phyloP scores from a whole-genome alignment of 2,797 vertebrate species.

The Gymnodraco acuticeps region DNA sequence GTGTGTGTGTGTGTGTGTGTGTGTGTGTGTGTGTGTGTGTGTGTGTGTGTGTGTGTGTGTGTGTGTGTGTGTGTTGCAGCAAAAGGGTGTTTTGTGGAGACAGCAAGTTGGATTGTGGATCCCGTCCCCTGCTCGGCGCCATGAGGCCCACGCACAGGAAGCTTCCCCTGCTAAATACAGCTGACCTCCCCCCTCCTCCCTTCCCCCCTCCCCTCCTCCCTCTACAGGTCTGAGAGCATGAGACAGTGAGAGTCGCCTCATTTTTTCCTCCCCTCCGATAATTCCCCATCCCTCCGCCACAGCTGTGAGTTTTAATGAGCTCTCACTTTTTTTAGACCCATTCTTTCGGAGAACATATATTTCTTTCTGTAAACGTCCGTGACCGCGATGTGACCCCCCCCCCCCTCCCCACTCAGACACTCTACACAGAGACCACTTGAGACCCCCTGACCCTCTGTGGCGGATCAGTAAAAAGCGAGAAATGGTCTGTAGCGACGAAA shows the following conservation, averaged over 20 bases:
- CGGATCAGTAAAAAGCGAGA: conserved; percentile 62
- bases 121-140: conserved; percentile 77
- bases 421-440: conserved; percentile 37
- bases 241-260: conserved; percentile 64
- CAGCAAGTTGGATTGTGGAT: conserved; percentile 81
- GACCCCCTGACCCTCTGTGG: conserved; percentile 52
- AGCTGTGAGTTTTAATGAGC: conserved; percentile 70
- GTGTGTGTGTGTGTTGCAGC: conserved; percentile 75
- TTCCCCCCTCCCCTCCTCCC: conserved; percentile 1
- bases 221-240: conserved; percentile 65
- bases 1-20: conserved; percentile 47
- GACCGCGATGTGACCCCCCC: conserved; percentile 70
- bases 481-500: conserved; percentile 51
- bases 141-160: conserved; percentile 84
- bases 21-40: no score
- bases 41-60: no score
- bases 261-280: conserved; percentile 37
- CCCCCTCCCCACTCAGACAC: conserved; percentile 36
- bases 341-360: conserved; percentile 61
- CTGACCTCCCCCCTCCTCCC: conserved; percentile 34
- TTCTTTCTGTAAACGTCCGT: conserved; percentile 62
- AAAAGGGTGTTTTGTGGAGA: conserved; percentile 80
- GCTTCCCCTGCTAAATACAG: conserved; percentile 80
- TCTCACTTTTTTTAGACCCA: conserved; percentile 39
- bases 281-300: conserved; percentile 36